A percentile compares a stretch with the other conserved stretches of the same genome.
Conservation (phyloP, 2,113 vertebrate genomes). For the Rhinoptilus africanus region DNA sequence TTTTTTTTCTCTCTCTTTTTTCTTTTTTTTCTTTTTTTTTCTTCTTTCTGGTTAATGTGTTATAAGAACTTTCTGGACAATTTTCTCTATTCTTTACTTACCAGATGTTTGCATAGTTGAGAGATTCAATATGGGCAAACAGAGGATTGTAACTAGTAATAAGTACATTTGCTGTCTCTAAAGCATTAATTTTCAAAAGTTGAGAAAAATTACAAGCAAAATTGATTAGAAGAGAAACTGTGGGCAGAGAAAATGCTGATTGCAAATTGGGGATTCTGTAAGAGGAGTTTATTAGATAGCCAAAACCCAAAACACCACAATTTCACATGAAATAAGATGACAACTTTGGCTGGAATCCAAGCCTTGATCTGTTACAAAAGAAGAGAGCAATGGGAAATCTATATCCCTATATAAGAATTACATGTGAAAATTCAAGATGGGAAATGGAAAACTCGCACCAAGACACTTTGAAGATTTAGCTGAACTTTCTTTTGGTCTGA, state of each 20-base stretch:
- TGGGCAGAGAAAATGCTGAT: constrained; percentile 8
- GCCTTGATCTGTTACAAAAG: neutral
- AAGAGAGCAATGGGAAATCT: neutral
- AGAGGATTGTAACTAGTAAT: constrained; percentile 13
- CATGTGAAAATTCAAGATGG: neutral
- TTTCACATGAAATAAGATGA: neutral
- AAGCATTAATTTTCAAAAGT: constrained; percentile 39
- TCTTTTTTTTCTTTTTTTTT: neutral
- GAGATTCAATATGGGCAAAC: constrained; percentile 21
- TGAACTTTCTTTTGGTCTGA: neutral
- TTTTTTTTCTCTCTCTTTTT: rapidly evolving
- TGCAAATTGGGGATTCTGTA: constrained; percentile 28
- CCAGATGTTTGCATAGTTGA: constrained; percentile 19
- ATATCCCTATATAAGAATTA: neutral
- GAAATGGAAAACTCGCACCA: neutral
- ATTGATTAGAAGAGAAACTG: constrained; percentile 40
- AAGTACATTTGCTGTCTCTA: constrained; percentile 5
- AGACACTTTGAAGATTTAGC: neutral
- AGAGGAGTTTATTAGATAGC: neutral
- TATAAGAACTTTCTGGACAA: neutral
- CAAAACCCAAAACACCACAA: neutral
- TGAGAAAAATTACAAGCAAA: constrained; percentile 32
- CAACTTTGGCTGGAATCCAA: neutral
- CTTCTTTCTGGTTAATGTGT: neutral
- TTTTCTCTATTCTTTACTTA: constrained; percentile 12